Evolutionary conservation across 2,888 invertebrate genomes (phyloP), one percentile per base, ranked within the genome.

Genomic region (Cheilosia pagana): DNA sequence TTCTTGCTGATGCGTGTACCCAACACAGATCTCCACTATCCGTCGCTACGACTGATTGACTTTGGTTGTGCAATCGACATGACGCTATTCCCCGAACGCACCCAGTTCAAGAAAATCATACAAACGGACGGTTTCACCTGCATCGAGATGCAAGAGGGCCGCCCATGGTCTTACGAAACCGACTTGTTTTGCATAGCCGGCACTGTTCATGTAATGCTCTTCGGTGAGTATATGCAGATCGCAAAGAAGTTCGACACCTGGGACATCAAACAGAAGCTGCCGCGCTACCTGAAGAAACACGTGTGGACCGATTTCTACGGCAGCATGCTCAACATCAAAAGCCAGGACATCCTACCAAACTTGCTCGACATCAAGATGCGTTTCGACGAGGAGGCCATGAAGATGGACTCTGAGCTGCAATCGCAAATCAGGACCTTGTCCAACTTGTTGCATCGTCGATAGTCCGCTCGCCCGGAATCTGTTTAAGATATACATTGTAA

Each of bases 61-160:
- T 97, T 98, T 92, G 99, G 99, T 52, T 96, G 98, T 90, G 96
- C 97, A 88, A 98, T 99, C 90, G 99, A 99, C 90, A 97, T 99
- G 97, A 94, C 95, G 6, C 92, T 97, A 76, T 96, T 97, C 88
- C 96, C 97, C 5, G 93, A 95, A 86, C 95, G 94, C 14, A 96
- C 96, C 1, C 95, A 95, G 68, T 98, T 98, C 91, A 95, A 93
- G 87, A 91, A 94, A 93, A 93, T 95, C 86, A 95, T 96, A 88
- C 95, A 95, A 87, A 97, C 97, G 2, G 96, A 96, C 90, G 95
- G 95, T 62, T 96, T 97, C 88, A 95, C 96, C 2, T 97, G 96
- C 90, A 96, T 96, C 76, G 98, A 99, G 93, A 99, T 99, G 98
- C 94, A 95, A 89, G 97, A 97, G 89, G 95, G 96, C 19, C 94